These are phyloP conservation scores for Beris chalybata DNA, from an alignment of 2,888 invertebrate genomes.

Conservation along the genomic window DNA sequence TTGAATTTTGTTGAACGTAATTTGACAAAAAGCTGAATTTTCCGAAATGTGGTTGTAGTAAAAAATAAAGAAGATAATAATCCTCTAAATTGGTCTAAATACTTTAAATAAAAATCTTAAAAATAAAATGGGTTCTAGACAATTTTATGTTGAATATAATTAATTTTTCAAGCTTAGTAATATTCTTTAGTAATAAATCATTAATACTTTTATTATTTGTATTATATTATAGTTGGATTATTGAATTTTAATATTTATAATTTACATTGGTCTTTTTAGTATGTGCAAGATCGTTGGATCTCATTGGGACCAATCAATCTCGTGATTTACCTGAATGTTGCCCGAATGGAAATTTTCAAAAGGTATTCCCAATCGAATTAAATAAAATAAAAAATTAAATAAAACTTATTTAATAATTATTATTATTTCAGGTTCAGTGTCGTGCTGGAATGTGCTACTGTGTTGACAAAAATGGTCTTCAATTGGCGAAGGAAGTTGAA, in stretches of 20 bases:
- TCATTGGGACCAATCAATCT: constrained; percentile 55
- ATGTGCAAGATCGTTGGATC: constrained; percentile 62
- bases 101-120: no score
- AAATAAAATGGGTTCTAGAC: no score
- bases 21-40: no score
- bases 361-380: constrained; percentile 35
- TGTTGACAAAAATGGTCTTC: constrained; percentile 64
- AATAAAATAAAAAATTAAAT: constrained; percentile 8
- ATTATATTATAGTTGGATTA: neutral
- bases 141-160: no score
- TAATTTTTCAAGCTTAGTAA: no score
- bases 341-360: constrained; percentile 65
- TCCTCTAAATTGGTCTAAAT: no score
- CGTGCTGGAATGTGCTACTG: constrained; percentile 65
- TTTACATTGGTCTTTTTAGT: constrained; percentile 58
- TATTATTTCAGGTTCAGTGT: constrained; percentile 59
- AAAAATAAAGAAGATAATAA: no score
- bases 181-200: no score
- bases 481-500: constrained; percentile 49
- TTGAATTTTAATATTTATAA: neutral
- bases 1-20: no score
- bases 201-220: no score
- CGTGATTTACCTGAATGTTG: constrained; percentile 62
- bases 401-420: neutral
- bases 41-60: no score